Percentiles rank a stretch among this genome's conserved stretches.
phyloP scores from a whole-genome alignment of 2,113 vertebrate genomes.

The Trichechus manatus region DNA sequence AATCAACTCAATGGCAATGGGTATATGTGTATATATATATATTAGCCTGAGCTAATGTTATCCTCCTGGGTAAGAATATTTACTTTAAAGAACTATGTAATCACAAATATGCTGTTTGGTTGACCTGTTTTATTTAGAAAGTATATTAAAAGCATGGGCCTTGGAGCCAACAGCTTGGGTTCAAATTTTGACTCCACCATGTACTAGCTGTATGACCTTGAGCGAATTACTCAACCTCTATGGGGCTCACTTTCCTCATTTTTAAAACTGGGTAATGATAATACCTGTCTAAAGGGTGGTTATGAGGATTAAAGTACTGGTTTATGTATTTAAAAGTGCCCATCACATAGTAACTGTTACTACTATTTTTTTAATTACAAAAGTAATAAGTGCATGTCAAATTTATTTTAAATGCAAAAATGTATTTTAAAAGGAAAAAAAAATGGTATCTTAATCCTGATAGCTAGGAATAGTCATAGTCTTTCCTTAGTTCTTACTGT shows the following conservation, averaged over 20 bases:
- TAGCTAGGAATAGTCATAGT: not conserved
- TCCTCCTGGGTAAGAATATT: not conserved
- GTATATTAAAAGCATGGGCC: not conserved
- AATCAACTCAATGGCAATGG: no score
- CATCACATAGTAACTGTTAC: not conserved
- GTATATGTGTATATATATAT: not conserved
- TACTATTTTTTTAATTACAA: not conserved
- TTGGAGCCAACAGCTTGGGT: not conserved
- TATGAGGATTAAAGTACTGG: not conserved
- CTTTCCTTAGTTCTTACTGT: not conserved
- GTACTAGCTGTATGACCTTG: not conserved
- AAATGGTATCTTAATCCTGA: not conserved
- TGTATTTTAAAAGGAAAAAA: not conserved
- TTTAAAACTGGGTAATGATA: not conserved
- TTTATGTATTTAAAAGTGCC: slow-evolving; percentile 13
- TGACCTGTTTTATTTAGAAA: not conserved
- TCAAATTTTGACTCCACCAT: not conserved
- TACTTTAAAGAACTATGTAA: not conserved
- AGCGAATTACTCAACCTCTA: not conserved
- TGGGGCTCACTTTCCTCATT: not conserved
- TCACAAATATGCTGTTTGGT: not conserved
- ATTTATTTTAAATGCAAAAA: not conserved
- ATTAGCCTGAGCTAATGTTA: not conserved
- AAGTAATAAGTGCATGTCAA: not conserved
- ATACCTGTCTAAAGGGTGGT: not conserved